Conservation (phyloP, 2,797 vertebrate species). For the Lophius americanus region DNA sequence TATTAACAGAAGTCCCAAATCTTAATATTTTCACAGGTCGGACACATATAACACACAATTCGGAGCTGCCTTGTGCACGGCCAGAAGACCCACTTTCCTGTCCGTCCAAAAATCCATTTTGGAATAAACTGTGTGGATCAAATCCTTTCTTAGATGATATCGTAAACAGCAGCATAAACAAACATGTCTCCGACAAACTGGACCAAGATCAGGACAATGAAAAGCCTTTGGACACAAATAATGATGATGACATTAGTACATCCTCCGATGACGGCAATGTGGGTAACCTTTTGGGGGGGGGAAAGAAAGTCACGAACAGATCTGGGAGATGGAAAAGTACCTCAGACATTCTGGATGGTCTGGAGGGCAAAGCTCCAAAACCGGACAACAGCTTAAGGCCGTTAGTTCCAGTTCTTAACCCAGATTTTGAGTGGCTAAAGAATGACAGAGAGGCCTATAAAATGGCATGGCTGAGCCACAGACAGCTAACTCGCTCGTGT, state of each 20-base stretch:
- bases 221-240: constrained; percentile 75
- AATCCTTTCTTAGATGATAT: constrained; percentile 96
- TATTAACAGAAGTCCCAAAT: not conserved
- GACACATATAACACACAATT: constrained; percentile 40
- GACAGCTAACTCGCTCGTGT: constrained; percentile 93
- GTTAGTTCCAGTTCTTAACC: constrained; percentile 73
- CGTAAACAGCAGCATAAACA: constrained; percentile 74
- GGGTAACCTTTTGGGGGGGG: too few species aligned
- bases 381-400: constrained; percentile 56
- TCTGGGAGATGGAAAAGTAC: constrained; percentile 90
- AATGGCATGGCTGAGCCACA: constrained; percentile 95
- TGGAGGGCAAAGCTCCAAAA: constrained; percentile 75
- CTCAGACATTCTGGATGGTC: constrained; percentile 89
- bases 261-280: constrained; percentile 90
- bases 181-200: constrained; percentile 61
- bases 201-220: constrained; percentile 79
- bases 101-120: constrained; percentile 90
- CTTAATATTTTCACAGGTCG: constrained; percentile 66
- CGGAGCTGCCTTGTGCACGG: constrained; percentile 66
- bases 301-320: constrained; percentile 73
- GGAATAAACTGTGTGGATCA: constrained; percentile 89
- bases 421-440: constrained; percentile 88
- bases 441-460: constrained; percentile 95
- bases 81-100: constrained; percentile 58
- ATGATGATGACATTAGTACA: constrained; percentile 83